These are phyloP conservation scores for Hippopotamus amphibius DNA, from an alignment of 2,113 vertebrate genomes.

Conservation along the genomic window DNA sequence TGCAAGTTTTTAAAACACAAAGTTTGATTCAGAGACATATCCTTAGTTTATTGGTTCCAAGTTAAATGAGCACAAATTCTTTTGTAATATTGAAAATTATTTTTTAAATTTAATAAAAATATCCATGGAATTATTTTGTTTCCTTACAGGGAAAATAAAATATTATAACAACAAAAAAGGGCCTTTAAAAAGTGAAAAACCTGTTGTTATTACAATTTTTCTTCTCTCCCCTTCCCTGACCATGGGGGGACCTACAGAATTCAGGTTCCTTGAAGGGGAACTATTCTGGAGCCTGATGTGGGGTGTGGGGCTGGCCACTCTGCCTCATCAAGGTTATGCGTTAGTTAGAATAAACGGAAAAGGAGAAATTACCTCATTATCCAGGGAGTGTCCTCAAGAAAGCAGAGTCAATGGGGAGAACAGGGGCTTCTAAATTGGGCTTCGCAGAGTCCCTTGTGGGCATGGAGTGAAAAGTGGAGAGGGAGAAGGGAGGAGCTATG, in stretches of 20 bases:
- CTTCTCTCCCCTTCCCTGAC: background rate
- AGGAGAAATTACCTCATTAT: background rate
- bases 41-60: background rate
- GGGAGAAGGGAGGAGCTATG: background rate
- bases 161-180: background rate
- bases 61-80: background rate
- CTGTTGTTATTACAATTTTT: background rate
- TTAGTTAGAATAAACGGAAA: background rate
- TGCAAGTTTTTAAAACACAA: constrained; percentile 26
- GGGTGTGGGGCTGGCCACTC: background rate
- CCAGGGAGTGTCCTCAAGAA: background rate
- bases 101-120: constrained; percentile 11
- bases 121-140: background rate
- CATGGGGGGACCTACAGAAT: background rate
- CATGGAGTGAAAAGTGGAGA: background rate
- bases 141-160: background rate
- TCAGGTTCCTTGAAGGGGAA: background rate
- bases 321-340: background rate
- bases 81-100: constrained; percentile 10
- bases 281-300: background rate
- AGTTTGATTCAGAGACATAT: background rate
- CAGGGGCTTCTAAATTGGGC: background rate
- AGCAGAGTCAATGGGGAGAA: background rate
- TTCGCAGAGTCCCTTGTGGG: background rate
- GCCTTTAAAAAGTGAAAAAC: background rate